Evolutionary conservation across 2,113 vertebrate genomes (phyloP).

Genomic region (Zosterops hypoxanthus): DNA sequence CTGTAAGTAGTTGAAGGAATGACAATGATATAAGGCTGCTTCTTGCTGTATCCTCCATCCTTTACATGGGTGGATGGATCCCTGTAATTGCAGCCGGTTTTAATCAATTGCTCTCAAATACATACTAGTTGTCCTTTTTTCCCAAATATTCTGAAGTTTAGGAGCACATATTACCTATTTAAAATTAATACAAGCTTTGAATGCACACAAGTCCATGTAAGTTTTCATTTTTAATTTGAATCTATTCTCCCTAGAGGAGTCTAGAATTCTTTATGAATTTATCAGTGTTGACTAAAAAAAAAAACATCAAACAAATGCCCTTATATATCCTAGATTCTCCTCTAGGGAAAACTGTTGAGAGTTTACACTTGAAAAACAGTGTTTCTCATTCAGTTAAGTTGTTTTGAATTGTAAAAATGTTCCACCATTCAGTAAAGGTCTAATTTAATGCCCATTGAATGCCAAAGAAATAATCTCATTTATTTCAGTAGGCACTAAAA

Average conservation of each 20-base stretch:
- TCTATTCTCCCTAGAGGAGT: neutral
- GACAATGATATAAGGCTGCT: conserved; percentile 32
- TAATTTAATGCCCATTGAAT: neutral
- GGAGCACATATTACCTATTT: neutral
- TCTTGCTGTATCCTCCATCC: neutral
- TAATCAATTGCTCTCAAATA: conserved; percentile 37
- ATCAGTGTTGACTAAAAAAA: neutral
- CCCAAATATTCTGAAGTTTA: neutral
- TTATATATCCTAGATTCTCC: neutral
- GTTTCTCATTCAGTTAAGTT: conserved; percentile 2
- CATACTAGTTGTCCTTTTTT: neutral
- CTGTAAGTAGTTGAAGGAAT: conserved; percentile 33
- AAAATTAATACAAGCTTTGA: conserved; percentile 1
- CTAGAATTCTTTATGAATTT: conserved; percentile 14
- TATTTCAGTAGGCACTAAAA: neutral
- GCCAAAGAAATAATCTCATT: neutral
- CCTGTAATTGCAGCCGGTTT: conserved; percentile 26
- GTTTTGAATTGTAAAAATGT: neutral
- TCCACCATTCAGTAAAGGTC: neutral
- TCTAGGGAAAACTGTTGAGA: conserved; percentile 10
- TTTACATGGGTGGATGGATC: conserved; percentile 24
- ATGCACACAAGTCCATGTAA: neutral
- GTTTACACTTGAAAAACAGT: conserved; percentile 17
- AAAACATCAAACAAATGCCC: neutral
- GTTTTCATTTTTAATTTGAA: conserved; percentile 37